Percentiles rank a stretch among this genome's conserved stretches.
Evolutionary conservation across 2,888 invertebrate genomes (phyloP).

Genomic region (Aporophyla nigra): DNA sequence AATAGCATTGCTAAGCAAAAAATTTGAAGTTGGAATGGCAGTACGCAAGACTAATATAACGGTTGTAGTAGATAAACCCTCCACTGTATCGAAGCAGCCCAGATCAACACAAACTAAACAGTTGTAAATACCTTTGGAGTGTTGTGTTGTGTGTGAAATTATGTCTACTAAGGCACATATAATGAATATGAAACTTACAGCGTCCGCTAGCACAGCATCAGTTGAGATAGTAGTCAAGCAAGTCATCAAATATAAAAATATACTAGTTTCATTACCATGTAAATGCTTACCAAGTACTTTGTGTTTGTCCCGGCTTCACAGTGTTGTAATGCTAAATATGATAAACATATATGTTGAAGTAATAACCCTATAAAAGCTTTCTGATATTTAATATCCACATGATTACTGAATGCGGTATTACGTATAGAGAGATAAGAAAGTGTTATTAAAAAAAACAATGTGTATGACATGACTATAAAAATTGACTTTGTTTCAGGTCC

Average conservation of each 20-base stretch:
- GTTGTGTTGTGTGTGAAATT: no score
- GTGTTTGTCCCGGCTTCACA: background rate
- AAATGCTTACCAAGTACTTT: background rate
- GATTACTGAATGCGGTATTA: conserved; percentile 1
- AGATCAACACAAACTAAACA: background rate
- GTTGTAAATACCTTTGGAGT: background rate
- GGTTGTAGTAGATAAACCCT: background rate
- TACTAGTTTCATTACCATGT: background rate
- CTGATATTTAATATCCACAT: conserved; percentile 13
- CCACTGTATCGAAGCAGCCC: background rate
- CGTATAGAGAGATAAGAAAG: conserved; percentile 17
- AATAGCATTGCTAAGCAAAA: background rate
- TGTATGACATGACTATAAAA: background rate
- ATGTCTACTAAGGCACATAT: no score
- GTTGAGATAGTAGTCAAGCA: background rate
- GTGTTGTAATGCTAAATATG: conserved; percentile 1
- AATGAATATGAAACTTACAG: background rate
- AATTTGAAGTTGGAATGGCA: background rate
- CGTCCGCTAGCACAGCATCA: background rate
- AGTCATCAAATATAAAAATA: background rate
- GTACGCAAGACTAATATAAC: background rate
- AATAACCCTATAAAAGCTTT: conserved; percentile 16
- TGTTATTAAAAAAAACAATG: background rate
- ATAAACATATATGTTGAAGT: background rate
- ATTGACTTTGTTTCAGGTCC: conserved; percentile 91